Conservation (phyloP, 2,888 invertebrate genomes). For the Siphlonurus alternatus region DNA sequence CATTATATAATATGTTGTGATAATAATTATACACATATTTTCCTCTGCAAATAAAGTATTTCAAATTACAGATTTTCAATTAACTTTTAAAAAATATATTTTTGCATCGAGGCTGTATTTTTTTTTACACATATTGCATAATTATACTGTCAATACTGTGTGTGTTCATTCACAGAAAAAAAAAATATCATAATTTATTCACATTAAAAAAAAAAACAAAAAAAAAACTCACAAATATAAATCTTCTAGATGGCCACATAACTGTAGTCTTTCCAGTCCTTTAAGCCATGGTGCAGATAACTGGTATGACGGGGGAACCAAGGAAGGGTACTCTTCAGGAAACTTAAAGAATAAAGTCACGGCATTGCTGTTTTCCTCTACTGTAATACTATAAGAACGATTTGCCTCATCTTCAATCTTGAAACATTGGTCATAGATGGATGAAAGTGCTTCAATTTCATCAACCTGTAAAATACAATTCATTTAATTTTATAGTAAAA, state of each 20-base stretch:
- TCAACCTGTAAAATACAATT: conserved; percentile 31
- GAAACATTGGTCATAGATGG: conserved; percentile 58
- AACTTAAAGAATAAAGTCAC: conserved; percentile 45
- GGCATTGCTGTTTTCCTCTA: conserved; percentile 31
- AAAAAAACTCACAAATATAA: conserved; percentile 43
- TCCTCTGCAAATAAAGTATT: too few species aligned
- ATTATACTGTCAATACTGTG: too few species aligned
- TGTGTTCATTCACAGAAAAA: too few species aligned
- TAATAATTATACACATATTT: too few species aligned
- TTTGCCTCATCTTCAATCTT: conserved; percentile 36
- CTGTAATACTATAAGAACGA: conserved; percentile 40
- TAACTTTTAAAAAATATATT: too few species aligned
- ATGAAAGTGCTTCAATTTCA: conserved; percentile 52
- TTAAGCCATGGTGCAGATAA: conserved; percentile 54
- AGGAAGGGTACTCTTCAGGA: conserved; percentile 43
- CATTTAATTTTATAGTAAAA: background rate
- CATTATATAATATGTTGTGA: too few species aligned
- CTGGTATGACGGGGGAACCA: conserved; percentile 47
- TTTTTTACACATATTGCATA: too few species aligned
- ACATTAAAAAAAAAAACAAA: conserved; percentile 8
- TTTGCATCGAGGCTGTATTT: too few species aligned
- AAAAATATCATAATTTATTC: conserved; percentile 9
- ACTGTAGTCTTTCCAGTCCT: conserved; percentile 35
- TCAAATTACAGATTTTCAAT: too few species aligned
- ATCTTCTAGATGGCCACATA: conserved; percentile 39